Evolutionary conservation across 2,888 invertebrate genomes (phyloP).

Genomic region (Pristionchus japonicus): DNA sequence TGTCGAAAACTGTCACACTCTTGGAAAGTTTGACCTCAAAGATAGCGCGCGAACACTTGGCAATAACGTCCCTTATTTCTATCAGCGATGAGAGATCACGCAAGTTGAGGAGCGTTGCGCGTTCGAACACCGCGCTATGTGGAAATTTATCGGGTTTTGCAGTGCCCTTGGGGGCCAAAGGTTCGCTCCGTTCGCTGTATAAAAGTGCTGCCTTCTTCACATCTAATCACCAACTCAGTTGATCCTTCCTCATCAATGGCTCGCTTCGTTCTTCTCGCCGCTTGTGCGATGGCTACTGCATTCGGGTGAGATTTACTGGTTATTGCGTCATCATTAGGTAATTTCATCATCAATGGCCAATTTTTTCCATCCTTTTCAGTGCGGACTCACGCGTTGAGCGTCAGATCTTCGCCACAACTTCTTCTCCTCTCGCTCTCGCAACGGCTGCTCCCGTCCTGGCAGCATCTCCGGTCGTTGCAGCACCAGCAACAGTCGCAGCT

Average conservation of each 20-base stretch:
- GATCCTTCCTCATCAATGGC: neutral
- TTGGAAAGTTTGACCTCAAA: neutral
- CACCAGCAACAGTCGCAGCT: conserved; percentile 29
- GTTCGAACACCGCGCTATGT: neutral
- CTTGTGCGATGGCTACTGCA: conserved; percentile 18
- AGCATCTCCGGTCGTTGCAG: neutral
- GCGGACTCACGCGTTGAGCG: neutral
- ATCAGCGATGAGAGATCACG: neutral
- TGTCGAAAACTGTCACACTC: neutral
- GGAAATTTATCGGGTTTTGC: conserved; percentile 4
- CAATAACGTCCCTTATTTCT: neutral
- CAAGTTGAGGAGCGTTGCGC: neutral
- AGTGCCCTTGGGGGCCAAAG: neutral
- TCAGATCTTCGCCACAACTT: conserved; percentile 36
- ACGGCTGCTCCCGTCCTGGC: conserved; percentile 20
- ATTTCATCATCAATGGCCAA: too few species aligned
- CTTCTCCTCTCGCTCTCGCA: neutral
- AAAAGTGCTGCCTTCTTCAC: neutral
- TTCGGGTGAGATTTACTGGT: neutral
- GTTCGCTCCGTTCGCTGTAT: neutral
- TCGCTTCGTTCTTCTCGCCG: conserved; percentile 12
- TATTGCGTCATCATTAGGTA: neutral
- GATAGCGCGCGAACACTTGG: neutral
- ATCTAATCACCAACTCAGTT: neutral
- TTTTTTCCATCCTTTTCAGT: neutral